phyloP scores from a whole-genome alignment of 2,797 vertebrate genomes.

The Myoxocephalus aenaeus region DNA sequence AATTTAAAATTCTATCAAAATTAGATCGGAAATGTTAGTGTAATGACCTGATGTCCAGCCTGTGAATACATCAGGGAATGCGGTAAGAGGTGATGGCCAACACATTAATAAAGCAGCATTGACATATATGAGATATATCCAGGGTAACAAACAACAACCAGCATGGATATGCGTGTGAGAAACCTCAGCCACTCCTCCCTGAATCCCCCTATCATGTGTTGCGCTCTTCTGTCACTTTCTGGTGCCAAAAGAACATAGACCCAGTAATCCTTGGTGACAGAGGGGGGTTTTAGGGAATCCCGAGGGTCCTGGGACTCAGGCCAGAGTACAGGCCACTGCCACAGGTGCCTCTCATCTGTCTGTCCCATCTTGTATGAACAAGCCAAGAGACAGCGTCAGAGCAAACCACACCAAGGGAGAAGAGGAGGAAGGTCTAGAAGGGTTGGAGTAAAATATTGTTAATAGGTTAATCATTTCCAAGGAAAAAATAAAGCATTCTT shows the following conservation, averaged over 20 bases:
- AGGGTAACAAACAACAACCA: constrained; percentile 23
- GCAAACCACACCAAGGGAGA: not conserved
- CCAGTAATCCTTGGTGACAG: constrained; percentile 36
- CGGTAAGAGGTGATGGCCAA: not conserved
- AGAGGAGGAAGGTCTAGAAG: not conserved
- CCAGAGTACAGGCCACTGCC: constrained; percentile 42
- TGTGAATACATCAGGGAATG: constrained; percentile 3
- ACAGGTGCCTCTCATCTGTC: constrained; percentile 49
- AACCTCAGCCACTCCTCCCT: constrained; percentile 29
- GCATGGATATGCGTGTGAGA: constrained; percentile 1
- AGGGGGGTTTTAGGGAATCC: constrained; percentile 46
- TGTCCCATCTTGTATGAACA: constrained; percentile 12
- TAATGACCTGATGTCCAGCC: constrained; percentile 8
- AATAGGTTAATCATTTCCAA: not conserved
- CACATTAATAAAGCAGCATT: constrained; percentile 17
- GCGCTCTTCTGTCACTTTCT: constrained; percentile 45
- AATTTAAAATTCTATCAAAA: not conserved
- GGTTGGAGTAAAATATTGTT: not conserved
- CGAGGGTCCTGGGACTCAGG: constrained; percentile 36
- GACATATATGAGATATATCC: constrained; percentile 6
- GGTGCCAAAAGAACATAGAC: constrained; percentile 66
- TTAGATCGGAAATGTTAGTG: constrained; percentile 14
- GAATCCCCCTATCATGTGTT: constrained; percentile 19
- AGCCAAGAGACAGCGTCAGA: constrained; percentile 38
- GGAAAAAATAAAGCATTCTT: constrained; percentile 2